Evolutionary conservation across 2,888 invertebrate species (phyloP), one percentile per base, ranked within the genome.

Genomic region (Antitype chi): DNA sequence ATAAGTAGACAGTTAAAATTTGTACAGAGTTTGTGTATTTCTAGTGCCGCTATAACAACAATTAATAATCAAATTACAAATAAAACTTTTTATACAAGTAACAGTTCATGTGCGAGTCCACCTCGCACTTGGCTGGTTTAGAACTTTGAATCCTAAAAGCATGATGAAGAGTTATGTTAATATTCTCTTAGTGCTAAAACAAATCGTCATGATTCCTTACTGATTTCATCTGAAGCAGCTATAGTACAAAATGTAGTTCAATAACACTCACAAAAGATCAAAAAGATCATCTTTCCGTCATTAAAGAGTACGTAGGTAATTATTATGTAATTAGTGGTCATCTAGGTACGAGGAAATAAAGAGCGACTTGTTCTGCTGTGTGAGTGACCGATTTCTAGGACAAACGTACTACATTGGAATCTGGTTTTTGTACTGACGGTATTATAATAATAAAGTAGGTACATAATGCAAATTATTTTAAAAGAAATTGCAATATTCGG

Each of bases 241-340:
- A 20, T 1, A n/a, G n/a, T 64, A 6, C 9, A 43, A 64, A 43
- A 25, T n/a, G 4, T n/a, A n/a, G 15, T n/a, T 23, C 1, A 11
- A 38, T 20, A 68, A n/a, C 25, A 55, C n/a, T 25, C 25, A 8
- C 13, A 28, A 47, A 38, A 47, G 13, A 20, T 11, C 9, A 53
- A 53, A 25, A 25, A 60, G 1, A 6, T 60, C 15, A 15, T 28
- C 15, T 25, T n/a, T n/a, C 20, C 0, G 4, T 20, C 20, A 20
- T 3, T 32, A 49, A 25, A 25, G 6, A 47, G 28, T 49, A 23
- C 17, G 20, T n/a, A 59, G 8, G 20, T 62, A 74, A 47, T 66
- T 59, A 70, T 70, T 70, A 49, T 60, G 52, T 59, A 66, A 76
- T 66, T 75, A 53, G n/a, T 60, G 5, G 49, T 38, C 9, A 25